These are phyloP conservation scores for Pedetes capensis DNA, from an alignment of 2,113 vertebrate species.

Conservation along the genomic window DNA sequence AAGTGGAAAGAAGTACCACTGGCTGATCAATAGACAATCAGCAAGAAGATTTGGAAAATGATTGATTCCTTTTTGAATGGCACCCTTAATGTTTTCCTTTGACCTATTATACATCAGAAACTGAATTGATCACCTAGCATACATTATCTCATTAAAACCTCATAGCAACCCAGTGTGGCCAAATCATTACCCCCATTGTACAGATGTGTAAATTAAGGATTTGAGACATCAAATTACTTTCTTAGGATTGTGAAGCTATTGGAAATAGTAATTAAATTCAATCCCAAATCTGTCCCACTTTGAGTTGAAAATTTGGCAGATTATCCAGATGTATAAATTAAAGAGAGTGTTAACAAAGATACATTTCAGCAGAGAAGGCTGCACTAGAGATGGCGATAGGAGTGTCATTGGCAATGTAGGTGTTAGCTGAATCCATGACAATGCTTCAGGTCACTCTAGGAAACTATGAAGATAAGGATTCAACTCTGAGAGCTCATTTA, in stretches of 20 bases:
- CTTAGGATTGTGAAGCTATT: background rate
- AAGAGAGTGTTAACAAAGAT: conserved; percentile 32
- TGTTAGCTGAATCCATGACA: conserved; percentile 49
- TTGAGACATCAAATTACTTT: background rate
- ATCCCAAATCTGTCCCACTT: background rate
- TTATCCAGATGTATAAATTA: background rate
- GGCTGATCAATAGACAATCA: background rate
- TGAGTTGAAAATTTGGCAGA: background rate
- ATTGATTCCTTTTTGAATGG: background rate
- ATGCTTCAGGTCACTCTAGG: background rate
- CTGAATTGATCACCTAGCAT: background rate
- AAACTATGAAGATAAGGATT: background rate
- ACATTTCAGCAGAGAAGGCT: conserved; percentile 38
- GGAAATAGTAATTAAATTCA: background rate
- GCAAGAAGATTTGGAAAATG: background rate
- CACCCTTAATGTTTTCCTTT: background rate
- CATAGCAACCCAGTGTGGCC: background rate
- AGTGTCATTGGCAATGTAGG: background rate
- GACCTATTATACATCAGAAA: background rate
- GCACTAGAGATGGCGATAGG: background rate
- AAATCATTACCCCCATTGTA: background rate
- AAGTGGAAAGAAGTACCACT: background rate
- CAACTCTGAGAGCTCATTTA: background rate
- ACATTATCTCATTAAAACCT: background rate
- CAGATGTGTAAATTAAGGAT: background rate